These are phyloP conservation scores for Aurelia sp. DNA, from an alignment of 30 jellyfish, hydroid and myxozoan species.

Conservation along the genomic window DNA sequence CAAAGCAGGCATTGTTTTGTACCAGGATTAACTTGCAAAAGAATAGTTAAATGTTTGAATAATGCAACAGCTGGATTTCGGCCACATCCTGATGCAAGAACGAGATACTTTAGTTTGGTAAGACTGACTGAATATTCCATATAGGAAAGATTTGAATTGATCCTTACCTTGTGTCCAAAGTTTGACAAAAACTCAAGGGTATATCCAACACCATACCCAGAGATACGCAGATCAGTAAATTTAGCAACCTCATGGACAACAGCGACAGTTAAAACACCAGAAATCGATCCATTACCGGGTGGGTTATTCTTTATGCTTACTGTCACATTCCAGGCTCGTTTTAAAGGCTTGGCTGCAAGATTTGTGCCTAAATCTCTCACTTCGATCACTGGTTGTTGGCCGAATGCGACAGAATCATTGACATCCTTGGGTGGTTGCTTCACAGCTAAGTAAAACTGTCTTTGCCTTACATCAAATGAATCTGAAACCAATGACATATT, in stretches of 20 bases:
- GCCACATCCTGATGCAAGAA: neutral
- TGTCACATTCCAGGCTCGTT: constrained; percentile 63
- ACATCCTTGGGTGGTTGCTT: constrained; percentile 59
- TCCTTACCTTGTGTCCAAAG: constrained; percentile 74
- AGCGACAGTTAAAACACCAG: constrained; percentile 36
- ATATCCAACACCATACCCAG: constrained; percentile 83
- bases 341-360: constrained; percentile 72
- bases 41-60: no score
- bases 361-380: constrained; percentile 83
- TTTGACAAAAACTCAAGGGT: constrained; percentile 56
- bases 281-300: constrained; percentile 47
- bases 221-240: constrained; percentile 62
- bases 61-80: no score
- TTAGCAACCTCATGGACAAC: constrained; percentile 50
- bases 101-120: no score
- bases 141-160: neutral
- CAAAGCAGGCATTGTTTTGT: no score
- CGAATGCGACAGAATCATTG: constrained; percentile 73
- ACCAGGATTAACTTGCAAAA: no score
- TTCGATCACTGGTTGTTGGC: constrained; percentile 82
- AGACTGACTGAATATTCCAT: no score
- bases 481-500: constrained; percentile 66
- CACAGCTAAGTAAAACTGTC: constrained; percentile 78
- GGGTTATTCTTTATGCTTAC: constrained; percentile 44
- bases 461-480: constrained; percentile 64